These are phyloP conservation scores for Acrobasis suavella DNA, from an alignment of 2,888 invertebrate genomes.

Conservation along the genomic window DNA sequence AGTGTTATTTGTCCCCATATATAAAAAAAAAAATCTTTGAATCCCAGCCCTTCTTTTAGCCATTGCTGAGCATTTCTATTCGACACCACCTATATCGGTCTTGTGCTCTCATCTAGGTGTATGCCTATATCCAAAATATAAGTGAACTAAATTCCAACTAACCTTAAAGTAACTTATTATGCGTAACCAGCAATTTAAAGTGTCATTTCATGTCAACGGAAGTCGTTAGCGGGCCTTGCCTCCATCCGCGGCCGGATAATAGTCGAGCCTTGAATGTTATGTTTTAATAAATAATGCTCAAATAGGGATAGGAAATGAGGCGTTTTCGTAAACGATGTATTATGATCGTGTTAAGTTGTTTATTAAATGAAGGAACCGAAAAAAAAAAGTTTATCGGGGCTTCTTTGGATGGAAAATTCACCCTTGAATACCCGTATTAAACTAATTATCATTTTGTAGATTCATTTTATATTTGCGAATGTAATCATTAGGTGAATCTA, in stretches of 20 bases:
- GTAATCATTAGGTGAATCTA: too few relatives aligned
- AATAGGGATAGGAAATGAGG: slow-evolving; percentile 32
- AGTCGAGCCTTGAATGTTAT: slow-evolving; percentile 30
- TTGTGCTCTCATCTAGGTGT: too few relatives aligned
- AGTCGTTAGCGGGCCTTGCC: slow-evolving; percentile 59
- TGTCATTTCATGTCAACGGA: slow-evolving; percentile 57
- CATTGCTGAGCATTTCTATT: too few relatives aligned
- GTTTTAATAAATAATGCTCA: slow-evolving; percentile 38
- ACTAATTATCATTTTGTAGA: too few relatives aligned
- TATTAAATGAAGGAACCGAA: slow-evolving; percentile 11
- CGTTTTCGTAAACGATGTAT: slow-evolving; percentile 19
- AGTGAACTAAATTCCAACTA: too few relatives aligned
- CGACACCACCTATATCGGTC: too few relatives aligned
- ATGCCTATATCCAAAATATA: too few relatives aligned
- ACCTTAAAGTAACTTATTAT: not conserved
- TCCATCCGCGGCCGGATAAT: slow-evolving; percentile 50
- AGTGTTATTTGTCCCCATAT: too few relatives aligned
- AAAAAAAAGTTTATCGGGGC: not conserved
- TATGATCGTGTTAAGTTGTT: slow-evolving; percentile 18
- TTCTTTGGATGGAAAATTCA: not conserved
- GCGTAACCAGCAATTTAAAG: slow-evolving; percentile 34
- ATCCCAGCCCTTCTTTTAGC: too few relatives aligned
- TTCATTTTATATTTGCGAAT: too few relatives aligned
- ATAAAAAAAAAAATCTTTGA: too few relatives aligned
- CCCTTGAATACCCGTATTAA: too few relatives aligned